Base-by-base conservation (phyloP, 2,888 invertebrate species). In the Aricia artaxerxes region DNA sequence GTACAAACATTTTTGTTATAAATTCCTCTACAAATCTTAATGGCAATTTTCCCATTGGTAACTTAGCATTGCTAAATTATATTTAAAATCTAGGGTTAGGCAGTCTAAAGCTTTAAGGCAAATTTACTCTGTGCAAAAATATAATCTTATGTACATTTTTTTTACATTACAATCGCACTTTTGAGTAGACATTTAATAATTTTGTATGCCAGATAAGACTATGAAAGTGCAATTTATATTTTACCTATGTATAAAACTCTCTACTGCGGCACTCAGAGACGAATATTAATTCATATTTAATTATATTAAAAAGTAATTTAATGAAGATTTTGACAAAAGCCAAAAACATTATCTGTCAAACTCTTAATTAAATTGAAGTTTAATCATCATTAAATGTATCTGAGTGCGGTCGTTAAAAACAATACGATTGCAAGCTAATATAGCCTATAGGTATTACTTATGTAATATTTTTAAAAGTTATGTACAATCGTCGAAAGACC, bases 81-180 rank as follows among this genome's bases (percentile, higher is more conserved):
- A 49, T 24, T n/a, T 24, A 16, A 44, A 31, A 16, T 16, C 53
- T 76, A 53, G 4, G 31, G 6, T 76, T 76, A 76, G 53, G 76
- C 76, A 76, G 76, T 76, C 53, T 53, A 76, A 73, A 76, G 76
- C 57, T 57, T 53, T 44, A 83, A 84, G 83, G 83, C 84, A 81
- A 81, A 73, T 40, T 73, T 57, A 60, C 35, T 38, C 13, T 11
- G 72, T 78, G 78, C 78, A 78, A 86, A 85, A 85, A 85, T 85
- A 84, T 78, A 78, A 57, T 60, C 83, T 77, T 77, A 81, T 78
- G 57, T 82, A 80, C 78, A 69, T 40, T 4, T 38, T 35, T 69
- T 69, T 35, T 16, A 76, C 57, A 44, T 53, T 75, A 57, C 49
- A 76, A 53, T 76, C 57, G 57, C 76, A 76, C 57, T 75, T n/a